Base-by-base conservation (phyloP, 2,888 invertebrate genomes). In the Drosophila nr. fundita region DNA sequence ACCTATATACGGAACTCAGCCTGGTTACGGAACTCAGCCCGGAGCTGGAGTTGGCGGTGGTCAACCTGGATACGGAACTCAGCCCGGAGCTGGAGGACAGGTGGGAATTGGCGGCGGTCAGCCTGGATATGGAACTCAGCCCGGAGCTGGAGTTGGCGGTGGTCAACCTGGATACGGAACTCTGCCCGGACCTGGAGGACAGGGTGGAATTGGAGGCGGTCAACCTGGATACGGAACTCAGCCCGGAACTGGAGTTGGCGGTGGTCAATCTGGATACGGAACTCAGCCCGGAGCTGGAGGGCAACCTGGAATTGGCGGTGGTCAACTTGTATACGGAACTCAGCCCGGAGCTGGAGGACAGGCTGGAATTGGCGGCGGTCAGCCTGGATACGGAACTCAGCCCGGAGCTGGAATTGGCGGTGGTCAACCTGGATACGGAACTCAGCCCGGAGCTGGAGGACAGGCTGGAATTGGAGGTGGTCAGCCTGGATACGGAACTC, bases 21-120 rank as follows among this genome's bases (percentile, higher is more conserved):
- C n/a, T 10, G 40, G 40, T 2, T 40, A n/a, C 0, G 1, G 1
- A 40, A 0, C n/a, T n/a, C 40, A n/a, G n/a, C 10, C n/a, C 4
- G 38, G n/a, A 10, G 18, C 1, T 4, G 38, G 38, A n/a, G 4
- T 4, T n/a, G n/a, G 4, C 8, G 38, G n/a, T 1, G 38, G 38
- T 8, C 38, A 38, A 3, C 36, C 36, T 38, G 36, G 36, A 38
- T 38, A 38, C 0, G 8, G 3, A 38, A 0, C 18, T 7, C 36
- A 36, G 18, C 18, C 36, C 1, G 36, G 36, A 38, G 18, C 0
- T 10, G 36, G 15, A 0, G 18, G 18, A 1, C 36, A 36, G 36
- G 0, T 0, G 7, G 2, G 1, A 36, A 0, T 15, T 36, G 38
- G 8, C 1, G 8, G 7, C 0, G 18, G 7, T 18, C 38, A 38